Conservation (phyloP, 2,113 vertebrate species). For the Litocranius walleri region DNA sequence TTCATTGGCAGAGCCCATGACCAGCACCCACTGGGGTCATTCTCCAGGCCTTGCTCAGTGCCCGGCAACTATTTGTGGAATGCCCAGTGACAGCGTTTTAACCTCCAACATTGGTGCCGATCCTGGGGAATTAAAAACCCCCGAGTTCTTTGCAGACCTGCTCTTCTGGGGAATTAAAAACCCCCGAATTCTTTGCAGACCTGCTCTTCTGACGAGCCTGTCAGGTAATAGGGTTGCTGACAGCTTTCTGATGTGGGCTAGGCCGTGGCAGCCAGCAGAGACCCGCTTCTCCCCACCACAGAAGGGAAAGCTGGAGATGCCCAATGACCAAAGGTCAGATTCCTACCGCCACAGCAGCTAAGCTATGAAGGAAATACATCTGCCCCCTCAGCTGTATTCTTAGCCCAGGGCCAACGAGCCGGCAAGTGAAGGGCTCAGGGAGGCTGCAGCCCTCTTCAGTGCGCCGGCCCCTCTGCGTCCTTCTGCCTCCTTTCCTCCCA, state of each 20-base stretch:
- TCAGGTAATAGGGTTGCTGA: not conserved
- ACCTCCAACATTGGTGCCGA: not conserved
- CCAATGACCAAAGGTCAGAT: constrained; percentile 49
- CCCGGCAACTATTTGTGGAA: not conserved
- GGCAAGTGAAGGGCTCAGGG: not conserved
- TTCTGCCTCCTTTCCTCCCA: not conserved
- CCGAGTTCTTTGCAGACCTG: not conserved
- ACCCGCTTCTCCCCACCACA: not conserved
- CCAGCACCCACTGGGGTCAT: not conserved
- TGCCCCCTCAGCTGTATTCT: constrained; percentile 65
- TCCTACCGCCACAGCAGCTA: not conserved
- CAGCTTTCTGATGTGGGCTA: not conserved
- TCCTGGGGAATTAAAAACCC: not conserved
- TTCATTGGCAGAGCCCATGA: not conserved
- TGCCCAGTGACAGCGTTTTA: not conserved
- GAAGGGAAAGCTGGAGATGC: not conserved
- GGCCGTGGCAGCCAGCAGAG: not conserved
- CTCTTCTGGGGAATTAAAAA: not conserved
- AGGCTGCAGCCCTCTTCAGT: not conserved
- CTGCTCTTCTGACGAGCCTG: not conserved
- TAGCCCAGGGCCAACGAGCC: not conserved
- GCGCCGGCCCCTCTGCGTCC: not conserved
- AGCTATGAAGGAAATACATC: constrained; percentile 55
- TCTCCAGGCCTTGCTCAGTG: not conserved
- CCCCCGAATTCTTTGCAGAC: not conserved